These are phyloP conservation scores for Malaclemys terrapin DNA, from an alignment of 2,113 vertebrate genomes.

Conservation along the genomic window DNA sequence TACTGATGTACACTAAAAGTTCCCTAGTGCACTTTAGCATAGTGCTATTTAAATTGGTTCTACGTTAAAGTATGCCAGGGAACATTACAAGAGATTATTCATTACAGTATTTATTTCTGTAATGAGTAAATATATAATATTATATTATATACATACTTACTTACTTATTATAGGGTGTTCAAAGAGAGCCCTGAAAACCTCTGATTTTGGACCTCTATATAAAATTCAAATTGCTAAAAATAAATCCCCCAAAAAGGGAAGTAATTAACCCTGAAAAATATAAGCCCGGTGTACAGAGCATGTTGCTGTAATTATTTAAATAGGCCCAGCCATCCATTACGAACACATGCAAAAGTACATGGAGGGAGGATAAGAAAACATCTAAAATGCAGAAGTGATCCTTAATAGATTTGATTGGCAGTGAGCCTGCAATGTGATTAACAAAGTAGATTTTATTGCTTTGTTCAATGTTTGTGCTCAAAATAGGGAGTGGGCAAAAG, in stretches of 20 bases:
- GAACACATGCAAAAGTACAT: not conserved
- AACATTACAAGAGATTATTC: not conserved
- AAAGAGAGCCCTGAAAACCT: not conserved
- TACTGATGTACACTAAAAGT: too few relatives aligned
- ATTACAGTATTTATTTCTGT: not conserved
- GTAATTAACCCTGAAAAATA: not conserved
- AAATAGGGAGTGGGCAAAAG: not conserved
- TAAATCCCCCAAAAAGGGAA: not conserved
- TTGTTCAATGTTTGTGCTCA: slow-evolving; percentile 1
- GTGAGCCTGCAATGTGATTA: not conserved
- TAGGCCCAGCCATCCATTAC: not conserved
- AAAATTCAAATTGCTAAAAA: not conserved
- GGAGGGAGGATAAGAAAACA: not conserved
- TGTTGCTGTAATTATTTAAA: not conserved
- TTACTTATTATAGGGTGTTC: too few relatives aligned
- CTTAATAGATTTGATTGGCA: not conserved
- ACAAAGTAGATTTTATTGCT: not conserved
- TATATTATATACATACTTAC: too few relatives aligned
- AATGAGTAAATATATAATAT: not conserved
- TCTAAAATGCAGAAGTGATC: not conserved
- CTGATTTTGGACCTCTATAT: not conserved
- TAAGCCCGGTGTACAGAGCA: not conserved
- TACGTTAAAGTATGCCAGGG: not conserved
- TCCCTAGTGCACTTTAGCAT: not conserved
- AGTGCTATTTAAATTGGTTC: not conserved